Percentiles rank a stretch among this genome's conserved stretches.
phyloP scores from a whole-genome alignment of 2,888 invertebrate species.

The Drosophila nigritarsus region DNA sequence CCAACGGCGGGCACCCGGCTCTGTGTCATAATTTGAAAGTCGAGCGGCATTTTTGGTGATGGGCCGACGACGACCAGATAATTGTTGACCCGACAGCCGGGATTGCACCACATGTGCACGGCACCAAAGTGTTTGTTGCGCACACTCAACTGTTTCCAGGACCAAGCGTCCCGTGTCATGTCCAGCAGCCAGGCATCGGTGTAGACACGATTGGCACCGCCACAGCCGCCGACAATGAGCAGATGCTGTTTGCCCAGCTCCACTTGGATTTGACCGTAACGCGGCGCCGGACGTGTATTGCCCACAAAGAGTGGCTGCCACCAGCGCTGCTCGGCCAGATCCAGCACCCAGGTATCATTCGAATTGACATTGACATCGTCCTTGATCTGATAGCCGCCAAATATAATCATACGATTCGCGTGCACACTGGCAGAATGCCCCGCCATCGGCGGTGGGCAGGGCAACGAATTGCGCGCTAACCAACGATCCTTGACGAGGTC shows the following conservation, averaged over 20 bases:
- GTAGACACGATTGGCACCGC: constrained; percentile 93
- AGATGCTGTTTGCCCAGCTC: constrained; percentile 91
- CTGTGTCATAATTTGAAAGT: constrained; percentile 85
- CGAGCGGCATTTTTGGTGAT: constrained; percentile 83
- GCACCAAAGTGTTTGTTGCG: constrained; percentile 92
- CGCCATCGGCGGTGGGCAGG: constrained; percentile 87
- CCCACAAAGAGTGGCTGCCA: constrained; percentile 88
- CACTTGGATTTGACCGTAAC: constrained; percentile 98
- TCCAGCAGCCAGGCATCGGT: constrained; percentile 96
- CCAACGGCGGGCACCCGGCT: constrained; percentile 79
- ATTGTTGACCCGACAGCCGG: constrained; percentile 92
- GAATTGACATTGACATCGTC: constrained; percentile 86
- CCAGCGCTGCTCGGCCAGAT: constrained; percentile 92
- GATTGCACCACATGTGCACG: constrained; percentile 96
- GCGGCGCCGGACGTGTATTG: constrained; percentile 90
- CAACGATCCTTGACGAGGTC: constrained; percentile 93
- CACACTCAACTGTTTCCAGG: constrained; percentile 91
- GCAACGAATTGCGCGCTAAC: constrained; percentile 84
- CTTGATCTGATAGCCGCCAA: constrained; percentile 89
- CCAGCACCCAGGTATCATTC: constrained; percentile 95
- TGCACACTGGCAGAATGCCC: constrained; percentile 97
- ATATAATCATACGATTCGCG: constrained; percentile 92
- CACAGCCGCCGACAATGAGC: constrained; percentile 94
- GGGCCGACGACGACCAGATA: constrained; percentile 90
- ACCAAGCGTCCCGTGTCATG: constrained; percentile 90